Evolutionary conservation across 2,113 vertebrate species (phyloP), one percentile per base, ranked within the genome.

Genomic region (Tiliqua scincoides): DNA sequence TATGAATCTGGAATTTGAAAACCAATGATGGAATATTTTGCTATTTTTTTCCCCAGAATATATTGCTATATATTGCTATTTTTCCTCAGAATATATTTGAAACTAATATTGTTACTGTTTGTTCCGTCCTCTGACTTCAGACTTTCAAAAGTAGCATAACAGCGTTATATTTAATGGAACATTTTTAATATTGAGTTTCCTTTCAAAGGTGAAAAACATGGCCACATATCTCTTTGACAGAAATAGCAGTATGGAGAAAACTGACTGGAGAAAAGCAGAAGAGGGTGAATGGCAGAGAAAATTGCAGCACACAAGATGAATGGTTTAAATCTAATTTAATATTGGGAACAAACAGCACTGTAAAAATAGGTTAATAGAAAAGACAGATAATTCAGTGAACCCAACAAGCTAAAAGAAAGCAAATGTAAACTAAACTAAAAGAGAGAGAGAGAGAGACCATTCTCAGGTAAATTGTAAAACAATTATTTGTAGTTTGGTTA

Each of bases 261-360:
- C 1, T 91, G 2, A 43, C 75, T 84, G 35, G 15, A 76, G n/a
- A 88, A 86, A 30, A 1, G 48, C 84, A 85, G 73, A 57, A 70
- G 82, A 6, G 7, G 21, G 8, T 14, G 82, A 89, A 77, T 57
- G 52, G 82, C 81, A 91, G 48, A 71, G 89, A 88, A 89, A 48
- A 63, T 87, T 27, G 14, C 37, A 76, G 18, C 43, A 43, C 6
- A 21, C 12, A 37, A 82, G 61, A 89, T 83, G 43, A 88, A 92
- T 89, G 78, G 73, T 62, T 89, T 63, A 87, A 90, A 91, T 91
- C 52, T 79, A 89, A 91, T 93, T 90, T 89, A 91, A 90, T 91
- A 92, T 86, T 74, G 67, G 70, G 17, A 90, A 81, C 10, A 90
- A 88, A 91, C 90, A 88, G 1, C 0, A 1, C 0, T 0, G 15